These are phyloP conservation scores for Mellivora capensis DNA, from an alignment of 2,113 vertebrate species.

Conservation along the genomic window DNA sequence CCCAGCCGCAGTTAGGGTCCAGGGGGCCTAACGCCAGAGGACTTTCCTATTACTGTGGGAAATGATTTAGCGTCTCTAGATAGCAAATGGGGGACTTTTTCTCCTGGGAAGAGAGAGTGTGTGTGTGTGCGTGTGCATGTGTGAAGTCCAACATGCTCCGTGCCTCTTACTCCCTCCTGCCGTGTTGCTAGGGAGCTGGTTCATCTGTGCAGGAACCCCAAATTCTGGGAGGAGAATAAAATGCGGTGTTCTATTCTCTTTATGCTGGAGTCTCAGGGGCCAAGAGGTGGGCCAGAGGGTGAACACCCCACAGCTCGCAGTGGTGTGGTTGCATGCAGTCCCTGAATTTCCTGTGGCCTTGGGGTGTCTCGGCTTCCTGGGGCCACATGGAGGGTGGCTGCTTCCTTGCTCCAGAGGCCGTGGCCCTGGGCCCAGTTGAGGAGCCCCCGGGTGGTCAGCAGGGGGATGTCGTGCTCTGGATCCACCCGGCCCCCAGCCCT, in stretches of 20 bases:
- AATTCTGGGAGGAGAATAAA: fast-evolving
- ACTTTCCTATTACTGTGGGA: background rate
- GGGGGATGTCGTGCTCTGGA: background rate
- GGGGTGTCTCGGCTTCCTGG: slow-evolving; percentile 80
- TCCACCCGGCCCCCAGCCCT: background rate
- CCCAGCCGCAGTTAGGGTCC: fast-evolving
- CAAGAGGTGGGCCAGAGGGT: background rate
- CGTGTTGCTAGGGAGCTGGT: slow-evolving; percentile 79
- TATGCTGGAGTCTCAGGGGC: background rate
- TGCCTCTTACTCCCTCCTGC: background rate
- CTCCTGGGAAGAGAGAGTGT: background rate
- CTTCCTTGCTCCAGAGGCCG: background rate
- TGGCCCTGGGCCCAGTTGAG: background rate
- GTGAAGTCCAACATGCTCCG: background rate
- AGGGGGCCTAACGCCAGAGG: background rate
- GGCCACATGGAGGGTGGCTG: slow-evolving; percentile 65
- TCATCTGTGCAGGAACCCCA: background rate
- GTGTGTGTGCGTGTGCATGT: background rate
- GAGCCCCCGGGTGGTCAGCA: background rate
- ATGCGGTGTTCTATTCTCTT: fast-evolving
- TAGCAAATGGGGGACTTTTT: background rate
- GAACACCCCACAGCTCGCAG: background rate
- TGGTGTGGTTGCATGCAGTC: slow-evolving; percentile 82
- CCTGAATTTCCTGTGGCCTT: slow-evolving; percentile 81
- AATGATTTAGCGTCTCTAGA: background rate